Evolutionary conservation across 2,888 invertebrate species (phyloP).

Genomic region (Drosophila picticornis): DNA sequence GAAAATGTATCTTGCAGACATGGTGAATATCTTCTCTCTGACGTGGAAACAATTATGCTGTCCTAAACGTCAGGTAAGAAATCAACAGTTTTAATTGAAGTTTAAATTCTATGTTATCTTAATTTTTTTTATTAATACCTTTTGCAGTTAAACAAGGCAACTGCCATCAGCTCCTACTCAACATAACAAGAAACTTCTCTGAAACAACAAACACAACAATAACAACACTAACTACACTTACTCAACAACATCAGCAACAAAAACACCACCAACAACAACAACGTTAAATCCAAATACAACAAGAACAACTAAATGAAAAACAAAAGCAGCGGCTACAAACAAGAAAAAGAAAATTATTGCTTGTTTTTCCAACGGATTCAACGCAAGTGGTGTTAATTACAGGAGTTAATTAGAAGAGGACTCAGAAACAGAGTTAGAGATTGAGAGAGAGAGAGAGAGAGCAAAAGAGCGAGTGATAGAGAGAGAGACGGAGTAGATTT

Average conservation of each 20-base stretch:
- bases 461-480: background rate
- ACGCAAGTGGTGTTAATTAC: constrained; percentile 38
- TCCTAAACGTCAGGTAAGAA: constrained; percentile 84
- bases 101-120: background rate
- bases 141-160: constrained; percentile 77
- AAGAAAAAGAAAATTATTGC: background rate
- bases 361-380: constrained; percentile 36
- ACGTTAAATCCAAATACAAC: constrained; percentile 34
- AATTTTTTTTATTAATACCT: background rate
- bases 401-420: constrained; percentile 11
- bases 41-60: constrained; percentile 81
- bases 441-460: constrained; percentile 13
- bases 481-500: constrained; percentile 10
- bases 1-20: constrained; percentile 79
- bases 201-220: constrained; percentile 62
- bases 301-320: constrained; percentile 28
- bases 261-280: constrained; percentile 41
- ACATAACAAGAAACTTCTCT: constrained; percentile 83
- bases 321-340: constrained; percentile 17
- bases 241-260: constrained; percentile 45
- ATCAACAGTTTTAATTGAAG: background rate
- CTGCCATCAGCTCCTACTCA: constrained; percentile 75
- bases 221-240: constrained; percentile 59
- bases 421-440: constrained; percentile 3
- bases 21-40: constrained; percentile 83